These are phyloP conservation scores for Paramuricea clavata DNA, from an alignment of 92 coral and sea anemone species.

Conservation along the genomic window DNA sequence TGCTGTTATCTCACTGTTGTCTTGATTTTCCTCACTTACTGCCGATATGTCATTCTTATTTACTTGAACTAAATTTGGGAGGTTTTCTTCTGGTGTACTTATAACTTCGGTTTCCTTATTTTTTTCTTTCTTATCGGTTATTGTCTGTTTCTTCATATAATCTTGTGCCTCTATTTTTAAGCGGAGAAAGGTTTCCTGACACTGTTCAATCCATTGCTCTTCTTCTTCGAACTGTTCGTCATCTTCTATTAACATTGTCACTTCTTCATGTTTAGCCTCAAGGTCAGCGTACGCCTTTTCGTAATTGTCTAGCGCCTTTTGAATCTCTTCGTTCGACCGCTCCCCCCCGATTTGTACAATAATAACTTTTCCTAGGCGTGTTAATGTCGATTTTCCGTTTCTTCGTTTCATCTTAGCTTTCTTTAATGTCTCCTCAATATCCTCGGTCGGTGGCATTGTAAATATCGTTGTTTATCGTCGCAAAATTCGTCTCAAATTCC, in stretches of 20 bases:
- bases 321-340: conserved; percentile 51
- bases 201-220: conserved; percentile 16
- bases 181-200: conserved; percentile 26
- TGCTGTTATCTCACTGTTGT: not conserved
- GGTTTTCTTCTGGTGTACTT: not conserved
- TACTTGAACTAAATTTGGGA: not conserved
- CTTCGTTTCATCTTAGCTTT: conserved; percentile 60
- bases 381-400: conserved; percentile 56
- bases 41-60: not conserved
- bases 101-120: not conserved
- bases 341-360: conserved; percentile 32
- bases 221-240: conserved; percentile 34
- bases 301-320: conserved; percentile 21
- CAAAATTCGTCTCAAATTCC: conserved; percentile 37
- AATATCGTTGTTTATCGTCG: not conserved
- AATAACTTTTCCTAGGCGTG: conserved; percentile 49
- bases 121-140: not conserved
- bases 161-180: conserved; percentile 15
- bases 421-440: conserved; percentile 20
- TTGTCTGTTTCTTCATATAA: conserved; percentile 4
- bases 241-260: conserved; percentile 25
- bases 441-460: not conserved
- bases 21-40: not conserved
- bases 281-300: not conserved
- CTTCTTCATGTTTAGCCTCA: not conserved